Base-by-base conservation (phyloP, 2,113 vertebrate genomes). In the Reinhardtius hippoglossoides region DNA sequence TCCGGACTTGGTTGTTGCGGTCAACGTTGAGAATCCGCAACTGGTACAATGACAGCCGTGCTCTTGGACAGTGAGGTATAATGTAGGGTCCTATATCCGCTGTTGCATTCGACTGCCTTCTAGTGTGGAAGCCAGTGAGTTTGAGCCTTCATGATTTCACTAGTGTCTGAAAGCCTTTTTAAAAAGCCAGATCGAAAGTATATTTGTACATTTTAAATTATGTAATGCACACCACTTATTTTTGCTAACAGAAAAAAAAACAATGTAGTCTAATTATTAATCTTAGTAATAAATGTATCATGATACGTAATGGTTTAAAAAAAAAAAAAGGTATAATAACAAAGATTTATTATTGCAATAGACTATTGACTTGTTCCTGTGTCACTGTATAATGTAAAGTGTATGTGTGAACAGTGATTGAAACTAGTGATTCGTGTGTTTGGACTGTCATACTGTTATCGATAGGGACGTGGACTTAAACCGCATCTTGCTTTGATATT, bases 191-290 rank as follows among this genome's bases (percentile, higher is more conserved):
- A 95, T 89, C 80, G 88, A 94, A 93, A 95, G 91, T 94, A 94
- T 96, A 95, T 95, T 95, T 97, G 95, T 95, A 97, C 93, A 96
- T 95, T 95, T 95, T 89, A 94, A 92, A 91, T 84, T 86, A 95
- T 94, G 94, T 95, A 89, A 93, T 94, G 94, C 94, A 89, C 94
- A 95, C 92, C 92, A 92, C 91, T 94, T 93, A 94, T 94, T 94
- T 93, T 93, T 95, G 92, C 91, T 93, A 94, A 94, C 86, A 85
- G 81, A 90, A 89, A 27, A 57, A 57, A 26, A 27, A 58, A 71
- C 75, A 80, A 84, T 31, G 86, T 90, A 90, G 74, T 89, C 76
- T 88, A 87, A 91, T 80, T 87, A 90, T 89, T 91, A 91, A 93
- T 82, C 83, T 86, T 91, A 85, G 87, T 88, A 90, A 92, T 88